Evolutionary conservation across 2,797 vertebrate species (phyloP).

Genomic region (Gymnocypris eckloni): DNA sequence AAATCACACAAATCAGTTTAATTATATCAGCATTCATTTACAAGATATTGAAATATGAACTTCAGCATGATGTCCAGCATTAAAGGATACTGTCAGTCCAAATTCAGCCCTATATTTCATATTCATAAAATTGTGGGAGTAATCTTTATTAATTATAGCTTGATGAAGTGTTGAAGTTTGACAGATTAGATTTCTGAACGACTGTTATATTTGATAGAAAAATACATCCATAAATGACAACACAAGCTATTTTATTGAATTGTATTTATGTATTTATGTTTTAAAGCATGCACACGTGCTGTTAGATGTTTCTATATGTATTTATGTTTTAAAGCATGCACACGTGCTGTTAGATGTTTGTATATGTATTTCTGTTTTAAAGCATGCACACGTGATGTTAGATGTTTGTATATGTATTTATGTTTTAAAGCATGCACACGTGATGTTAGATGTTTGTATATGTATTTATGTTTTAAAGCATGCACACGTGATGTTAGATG

Average conservation of each 20-base stretch:
- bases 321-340: not conserved
- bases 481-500: too few relatives aligned
- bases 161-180: not conserved
- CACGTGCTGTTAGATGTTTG: slow-evolving; percentile 63
- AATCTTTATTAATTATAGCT: not conserved
- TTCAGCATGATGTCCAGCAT: not conserved
- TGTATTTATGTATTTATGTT: too few relatives aligned
- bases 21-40: not conserved
- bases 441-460: too few relatives aligned
- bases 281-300: too few relatives aligned
- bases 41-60: not conserved
- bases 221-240: not conserved
- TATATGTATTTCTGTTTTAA: too few relatives aligned
- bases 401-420: too few relatives aligned
- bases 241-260: slow-evolving; percentile 8
- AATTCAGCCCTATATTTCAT: not conserved
- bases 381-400: too few relatives aligned
- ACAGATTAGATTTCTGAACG: not conserved
- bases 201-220: not conserved
- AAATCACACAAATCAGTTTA: not conserved
- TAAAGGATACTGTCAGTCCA: too few relatives aligned
- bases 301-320: too few relatives aligned
- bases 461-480: too few relatives aligned
- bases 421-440: too few relatives aligned
- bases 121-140: not conserved